Base-by-base conservation (phyloP, 2,888 invertebrate species). In the Prenolepis imparis region DNA sequence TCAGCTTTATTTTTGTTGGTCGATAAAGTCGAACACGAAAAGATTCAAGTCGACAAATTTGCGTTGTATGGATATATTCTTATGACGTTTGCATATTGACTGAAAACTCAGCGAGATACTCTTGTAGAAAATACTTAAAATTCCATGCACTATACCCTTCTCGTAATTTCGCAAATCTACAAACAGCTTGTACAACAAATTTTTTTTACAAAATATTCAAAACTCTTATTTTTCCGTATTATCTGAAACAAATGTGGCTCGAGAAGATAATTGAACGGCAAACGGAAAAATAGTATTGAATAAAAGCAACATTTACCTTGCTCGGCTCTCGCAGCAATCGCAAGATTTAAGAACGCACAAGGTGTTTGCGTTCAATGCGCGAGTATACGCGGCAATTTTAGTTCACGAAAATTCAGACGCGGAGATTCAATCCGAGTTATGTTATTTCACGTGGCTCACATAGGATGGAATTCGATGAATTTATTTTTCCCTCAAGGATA, bases 401-500 rank as follows among this genome's bases (percentile, higher is more conserved):
- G 61, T 61, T 39, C 28, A 39, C 15, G 11, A 39, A 77, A 77
- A 74, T 77, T 63, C 77, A 81, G 48, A 63, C 77, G 78, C 15
- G 15, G 48, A 81, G 61, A 74, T 81, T 82, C 75, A 63, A 55
- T 21, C 11, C 39, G 28, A 39, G 75, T 61, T 75, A 75, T 63
- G 78, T 82, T 81, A 75, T 82, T 64, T 52, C 39, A 39, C 15
- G 39, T 52, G 39, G 18, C 3, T 78, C 63, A 59, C 72, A n/a
- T n/a, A 24, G 24, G 24, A 6, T 59, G 72, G 82, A 80, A 74
- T 86, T 83, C 86, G 70, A 84, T 81, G 77, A 89, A 89, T 89
- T 85, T 89, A 88, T 88, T 87, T 82, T 61, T 73, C 77, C 77
- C 39, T 21, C 82, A 48, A 84, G 85, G 63, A 73, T 61, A 85